Evolutionary conservation across 2,888 invertebrate species (phyloP).

Genomic region (Drosophila mulleri): DNA sequence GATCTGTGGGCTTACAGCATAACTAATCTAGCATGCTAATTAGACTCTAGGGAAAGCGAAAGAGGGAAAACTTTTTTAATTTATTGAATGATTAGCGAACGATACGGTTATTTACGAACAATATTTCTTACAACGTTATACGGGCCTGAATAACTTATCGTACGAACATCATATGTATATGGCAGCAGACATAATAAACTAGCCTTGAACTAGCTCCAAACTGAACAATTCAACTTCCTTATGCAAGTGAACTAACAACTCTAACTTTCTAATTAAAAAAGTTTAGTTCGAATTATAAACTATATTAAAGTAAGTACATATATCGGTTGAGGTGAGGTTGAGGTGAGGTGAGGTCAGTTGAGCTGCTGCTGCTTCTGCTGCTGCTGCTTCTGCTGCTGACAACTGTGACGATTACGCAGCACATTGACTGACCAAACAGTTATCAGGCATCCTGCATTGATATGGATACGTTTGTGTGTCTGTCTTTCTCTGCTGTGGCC

Average conservation of each 20-base stretch:
- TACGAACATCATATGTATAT: background rate
- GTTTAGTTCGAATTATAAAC: background rate
- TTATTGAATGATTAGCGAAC: background rate
- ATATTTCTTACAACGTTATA: background rate
- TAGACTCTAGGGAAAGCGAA: slow-evolving; percentile 2
- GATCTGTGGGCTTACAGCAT: background rate
- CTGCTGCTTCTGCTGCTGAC: slow-evolving; percentile 24
- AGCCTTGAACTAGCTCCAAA: too few relatives aligned
- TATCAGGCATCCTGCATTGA: slow-evolving; percentile 22
- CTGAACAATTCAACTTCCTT: background rate
- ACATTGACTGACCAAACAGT: slow-evolving; percentile 23
- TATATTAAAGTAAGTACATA: background rate
- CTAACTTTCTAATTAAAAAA: background rate
- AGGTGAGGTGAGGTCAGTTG: slow-evolving; percentile 23
- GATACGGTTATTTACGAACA: background rate
- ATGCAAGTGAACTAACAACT: background rate
- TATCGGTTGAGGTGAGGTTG: too few relatives aligned
- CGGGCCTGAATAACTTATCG: background rate
- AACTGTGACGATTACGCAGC: slow-evolving; percentile 22
- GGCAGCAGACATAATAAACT: too few relatives aligned
- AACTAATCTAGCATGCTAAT: slow-evolving; percentile 24
- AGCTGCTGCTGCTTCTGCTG: background rate
- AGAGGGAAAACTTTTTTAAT: background rate
- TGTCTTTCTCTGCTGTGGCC: slow-evolving; percentile 10
- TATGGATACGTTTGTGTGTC: slow-evolving; percentile 11